phyloP scores from a whole-genome alignment of 2,113 vertebrate species.

The Psophia crepitans region DNA sequence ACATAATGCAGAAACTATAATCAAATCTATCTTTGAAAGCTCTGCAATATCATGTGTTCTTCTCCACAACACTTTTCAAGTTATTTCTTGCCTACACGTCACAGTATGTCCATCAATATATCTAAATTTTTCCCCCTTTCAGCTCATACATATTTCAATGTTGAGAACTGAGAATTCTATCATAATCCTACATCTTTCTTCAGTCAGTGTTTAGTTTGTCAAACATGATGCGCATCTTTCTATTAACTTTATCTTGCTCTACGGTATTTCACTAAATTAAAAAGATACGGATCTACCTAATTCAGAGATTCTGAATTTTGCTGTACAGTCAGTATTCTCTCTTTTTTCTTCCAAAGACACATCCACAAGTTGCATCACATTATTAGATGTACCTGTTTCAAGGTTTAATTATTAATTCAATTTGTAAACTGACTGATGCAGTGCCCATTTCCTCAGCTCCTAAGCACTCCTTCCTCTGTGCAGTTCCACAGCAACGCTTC shows the following conservation, averaged over 20 bases:
- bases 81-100: neutral
- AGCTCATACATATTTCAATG: neutral
- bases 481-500: neutral
- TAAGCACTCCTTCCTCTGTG: neutral
- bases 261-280: constrained; percentile 46
- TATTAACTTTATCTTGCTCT: constrained; percentile 31
- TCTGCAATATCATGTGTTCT: neutral
- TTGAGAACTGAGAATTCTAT: neutral
- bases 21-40: neutral
- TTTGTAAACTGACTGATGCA: constrained; percentile 8
- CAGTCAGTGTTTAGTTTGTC: constrained; percentile 5
- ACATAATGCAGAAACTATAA: neutral
- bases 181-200: neutral
- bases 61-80: neutral
- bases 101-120: neutral
- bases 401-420: neutral
- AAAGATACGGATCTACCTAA: constrained; percentile 44
- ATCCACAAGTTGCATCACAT: constrained; percentile 15
- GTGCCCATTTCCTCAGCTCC: neutral
- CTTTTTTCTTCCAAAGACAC: constrained; percentile 3
- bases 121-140: neutral
- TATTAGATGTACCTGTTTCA: constrained; percentile 20
- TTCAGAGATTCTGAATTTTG: constrained; percentile 44
- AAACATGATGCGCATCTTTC: neutral
- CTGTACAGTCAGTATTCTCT: constrained; percentile 24